Conservation (phyloP, 2,888 invertebrate genomes). For the Elegia similella region DNA sequence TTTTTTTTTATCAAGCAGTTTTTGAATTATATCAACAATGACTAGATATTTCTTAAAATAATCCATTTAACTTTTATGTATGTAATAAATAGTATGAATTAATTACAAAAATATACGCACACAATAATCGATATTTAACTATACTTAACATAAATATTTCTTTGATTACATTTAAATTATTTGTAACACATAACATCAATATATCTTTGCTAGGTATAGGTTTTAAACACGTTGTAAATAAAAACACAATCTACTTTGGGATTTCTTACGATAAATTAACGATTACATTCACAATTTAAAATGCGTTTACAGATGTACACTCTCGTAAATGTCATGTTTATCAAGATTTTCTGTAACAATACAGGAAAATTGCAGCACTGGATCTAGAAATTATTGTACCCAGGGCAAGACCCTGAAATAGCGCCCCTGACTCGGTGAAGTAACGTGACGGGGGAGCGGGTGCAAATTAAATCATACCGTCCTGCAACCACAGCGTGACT, state of each 20-base stretch:
- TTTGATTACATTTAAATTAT: neutral
- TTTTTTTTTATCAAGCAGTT: neutral
- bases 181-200: neutral
- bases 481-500: too few species aligned
- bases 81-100: neutral
- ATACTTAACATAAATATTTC: neutral
- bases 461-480: too few species aligned
- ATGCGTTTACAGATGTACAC: too few species aligned
- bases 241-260: neutral
- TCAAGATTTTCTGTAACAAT: too few species aligned
- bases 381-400: too few species aligned
- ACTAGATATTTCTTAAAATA: neutral
- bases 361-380: too few species aligned
- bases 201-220: neutral
- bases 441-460: too few species aligned
- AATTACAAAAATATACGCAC: slow-evolving; percentile 1
- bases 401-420: too few species aligned
- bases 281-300: too few species aligned
- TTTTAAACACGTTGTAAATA: neutral
- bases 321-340: too few species aligned
- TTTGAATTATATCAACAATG: neutral
- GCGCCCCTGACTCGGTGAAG: too few species aligned
- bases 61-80: neutral
- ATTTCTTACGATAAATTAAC: too few species aligned
- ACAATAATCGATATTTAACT: neutral